Evolutionary conservation across 2,888 invertebrate species (phyloP).

Genomic region (Luperina nickerlii): DNA sequence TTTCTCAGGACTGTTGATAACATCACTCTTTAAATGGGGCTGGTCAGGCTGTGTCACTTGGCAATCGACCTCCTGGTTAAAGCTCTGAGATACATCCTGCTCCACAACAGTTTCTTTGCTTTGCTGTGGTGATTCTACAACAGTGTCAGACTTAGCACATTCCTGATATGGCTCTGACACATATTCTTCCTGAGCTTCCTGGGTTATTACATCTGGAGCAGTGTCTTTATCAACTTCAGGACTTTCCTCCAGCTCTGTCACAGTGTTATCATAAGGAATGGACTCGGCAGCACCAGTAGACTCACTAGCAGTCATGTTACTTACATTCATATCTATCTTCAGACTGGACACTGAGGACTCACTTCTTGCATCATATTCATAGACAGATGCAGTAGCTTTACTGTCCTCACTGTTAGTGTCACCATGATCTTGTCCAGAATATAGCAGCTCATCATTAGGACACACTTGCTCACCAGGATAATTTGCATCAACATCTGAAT

Average conservation of each 20-base stretch:
- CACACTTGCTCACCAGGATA: slow-evolving; percentile 79
- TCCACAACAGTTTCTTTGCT: slow-evolving; percentile 59
- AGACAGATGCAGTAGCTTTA: slow-evolving; percentile 81
- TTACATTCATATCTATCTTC: slow-evolving; percentile 83
- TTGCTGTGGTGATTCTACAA: slow-evolving; percentile 51
- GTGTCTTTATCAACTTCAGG: slow-evolving; percentile 65
- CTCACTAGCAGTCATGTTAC: slow-evolving; percentile 73
- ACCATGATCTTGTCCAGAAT: slow-evolving; percentile 79
- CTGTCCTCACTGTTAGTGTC: slow-evolving; percentile 86
- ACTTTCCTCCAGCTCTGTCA: slow-evolving; percentile 62
- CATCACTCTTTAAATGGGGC: slow-evolving; percentile 68
- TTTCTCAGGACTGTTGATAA: slow-evolving; percentile 68
- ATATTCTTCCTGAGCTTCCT: slow-evolving; percentile 77
- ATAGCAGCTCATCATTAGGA: slow-evolving; percentile 78
- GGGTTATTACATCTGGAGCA: slow-evolving; percentile 57
- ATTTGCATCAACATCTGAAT: slow-evolving; percentile 79
- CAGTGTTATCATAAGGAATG: slow-evolving; percentile 62
- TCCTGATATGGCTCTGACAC: slow-evolving; percentile 68
- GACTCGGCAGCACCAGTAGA: slow-evolving; percentile 64
- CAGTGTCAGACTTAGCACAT: slow-evolving; percentile 62
- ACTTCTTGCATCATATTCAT: slow-evolving; percentile 87
- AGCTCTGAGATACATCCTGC: slow-evolving; percentile 72
- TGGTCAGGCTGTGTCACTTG: slow-evolving; percentile 67
- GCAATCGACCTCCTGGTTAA: slow-evolving; percentile 73
- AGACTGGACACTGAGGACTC: slow-evolving; percentile 82